Evolutionary conservation across 1,140 invertebrate genomes (phyloP).

Genomic region (Pteromalus puparum): DNA sequence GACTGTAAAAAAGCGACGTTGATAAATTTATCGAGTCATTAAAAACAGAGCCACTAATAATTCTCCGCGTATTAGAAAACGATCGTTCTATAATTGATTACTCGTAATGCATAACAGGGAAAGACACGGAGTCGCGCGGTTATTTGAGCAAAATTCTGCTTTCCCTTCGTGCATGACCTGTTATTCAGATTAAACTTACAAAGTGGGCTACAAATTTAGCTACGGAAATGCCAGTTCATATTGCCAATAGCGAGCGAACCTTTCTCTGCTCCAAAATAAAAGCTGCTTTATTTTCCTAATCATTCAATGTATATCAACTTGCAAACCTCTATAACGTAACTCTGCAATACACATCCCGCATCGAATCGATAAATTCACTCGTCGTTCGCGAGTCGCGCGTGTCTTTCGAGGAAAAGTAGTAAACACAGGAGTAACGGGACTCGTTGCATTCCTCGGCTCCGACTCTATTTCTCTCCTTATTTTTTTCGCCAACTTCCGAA

Average conservation of each 20-base stretch:
- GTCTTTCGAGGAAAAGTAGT: not conserved
- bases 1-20: too few relatives aligned
- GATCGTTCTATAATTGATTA: too few relatives aligned
- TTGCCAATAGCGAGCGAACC: not conserved
- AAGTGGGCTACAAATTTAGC: not conserved
- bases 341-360: not conserved
- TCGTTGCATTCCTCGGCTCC: not conserved
- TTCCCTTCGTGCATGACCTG: not conserved
- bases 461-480: not conserved
- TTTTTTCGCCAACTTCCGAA: not conserved
- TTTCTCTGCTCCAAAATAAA: not conserved
- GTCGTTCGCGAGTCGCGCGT: not conserved
- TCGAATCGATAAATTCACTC: not conserved
- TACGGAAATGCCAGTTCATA: not conserved
- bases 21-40: too few relatives aligned
- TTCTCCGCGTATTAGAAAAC: too few relatives aligned
- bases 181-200: not conserved
- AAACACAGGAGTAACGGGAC: not conserved
- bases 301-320: not conserved
- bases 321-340: not conserved
- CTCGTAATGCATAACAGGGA: too few relatives aligned
- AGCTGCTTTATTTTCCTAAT: not conserved
- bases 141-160: constrained; percentile 31
- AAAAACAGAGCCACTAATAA: too few relatives aligned
- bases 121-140: not conserved